Percentiles rank a stretch among this genome's conserved stretches.
phyloP scores from a whole-genome alignment of 2,797 vertebrate species.

The Iguana delicatissima region DNA sequence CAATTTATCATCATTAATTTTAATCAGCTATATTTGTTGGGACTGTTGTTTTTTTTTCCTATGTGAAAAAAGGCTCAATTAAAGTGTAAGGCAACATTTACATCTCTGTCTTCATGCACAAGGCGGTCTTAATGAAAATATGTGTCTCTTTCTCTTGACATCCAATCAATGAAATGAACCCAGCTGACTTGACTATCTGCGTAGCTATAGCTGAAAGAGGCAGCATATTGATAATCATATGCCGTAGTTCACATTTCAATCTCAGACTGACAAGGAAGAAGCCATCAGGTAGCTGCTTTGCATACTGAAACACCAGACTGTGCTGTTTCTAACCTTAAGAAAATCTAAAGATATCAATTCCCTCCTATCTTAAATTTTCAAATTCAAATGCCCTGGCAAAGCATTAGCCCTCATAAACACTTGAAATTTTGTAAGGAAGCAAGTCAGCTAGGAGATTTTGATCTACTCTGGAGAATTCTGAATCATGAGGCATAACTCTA shows the following conservation, averaged over 20 bases:
- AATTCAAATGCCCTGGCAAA: background rate
- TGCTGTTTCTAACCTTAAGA: background rate
- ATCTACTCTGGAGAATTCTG: background rate
- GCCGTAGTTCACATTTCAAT: constrained; percentile 18
- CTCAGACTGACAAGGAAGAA: constrained; percentile 20
- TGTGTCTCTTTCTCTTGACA: constrained; percentile 49
- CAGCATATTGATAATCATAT: constrained; percentile 48
- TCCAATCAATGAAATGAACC: constrained; percentile 44
- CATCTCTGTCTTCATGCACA: constrained; percentile 47
- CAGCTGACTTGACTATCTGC: constrained; percentile 37
- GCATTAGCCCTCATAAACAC: background rate
- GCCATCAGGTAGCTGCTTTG: constrained; percentile 7
- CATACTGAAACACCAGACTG: constrained; percentile 10
- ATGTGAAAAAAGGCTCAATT: constrained; percentile 50
- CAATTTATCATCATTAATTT: constrained; percentile 67
- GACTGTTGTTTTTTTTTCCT: background rate
- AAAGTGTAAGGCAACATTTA: constrained; percentile 55
- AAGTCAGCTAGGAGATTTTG: background rate
- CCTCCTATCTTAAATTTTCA: background rate
- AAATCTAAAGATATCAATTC: constrained; percentile 1
- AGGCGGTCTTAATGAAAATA: constrained; percentile 43
- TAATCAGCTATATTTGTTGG: constrained; percentile 59
- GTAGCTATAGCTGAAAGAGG: constrained; percentile 16
- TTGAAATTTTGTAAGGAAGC: background rate
- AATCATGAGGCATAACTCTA: background rate